Evolutionary conservation across 2,888 invertebrate species (phyloP).

Genomic region (Eupithecia vulgata): DNA sequence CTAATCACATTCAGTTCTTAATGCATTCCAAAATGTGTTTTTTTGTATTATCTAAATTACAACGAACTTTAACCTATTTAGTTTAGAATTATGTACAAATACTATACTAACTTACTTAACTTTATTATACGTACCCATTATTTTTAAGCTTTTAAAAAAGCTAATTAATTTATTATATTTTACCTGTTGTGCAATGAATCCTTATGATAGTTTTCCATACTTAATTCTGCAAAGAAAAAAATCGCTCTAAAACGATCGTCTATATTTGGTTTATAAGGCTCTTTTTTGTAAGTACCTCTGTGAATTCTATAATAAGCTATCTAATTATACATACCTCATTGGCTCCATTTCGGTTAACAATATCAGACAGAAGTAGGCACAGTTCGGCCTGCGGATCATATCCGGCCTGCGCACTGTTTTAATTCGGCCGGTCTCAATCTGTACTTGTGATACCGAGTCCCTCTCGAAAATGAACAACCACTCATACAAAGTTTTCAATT

Average conservation of each 20-base stretch:
- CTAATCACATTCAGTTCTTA: not conserved
- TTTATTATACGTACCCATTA: not conserved
- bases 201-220: not conserved
- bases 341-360: not conserved
- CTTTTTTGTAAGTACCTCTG: not conserved
- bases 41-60: not conserved
- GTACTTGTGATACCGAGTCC: not conserved
- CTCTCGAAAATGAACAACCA: not conserved
- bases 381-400: not conserved
- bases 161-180: not conserved
- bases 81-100: not conserved
- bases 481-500: not conserved
- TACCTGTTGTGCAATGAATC: not conserved
- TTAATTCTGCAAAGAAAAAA: not conserved
- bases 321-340: not conserved
- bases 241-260: not conserved
- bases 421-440: not conserved
- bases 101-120: not conserved
- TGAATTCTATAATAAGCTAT: not conserved
- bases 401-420: not conserved
- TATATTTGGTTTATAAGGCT: not conserved
- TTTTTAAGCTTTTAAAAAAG: not conserved
- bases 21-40: not conserved
- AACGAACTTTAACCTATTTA: slow-evolving; percentile 1
- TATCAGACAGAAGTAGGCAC: not conserved